Evolutionary conservation across 2,888 invertebrate genomes (phyloP).

Genomic region (Ornithoptera alexandrae): DNA sequence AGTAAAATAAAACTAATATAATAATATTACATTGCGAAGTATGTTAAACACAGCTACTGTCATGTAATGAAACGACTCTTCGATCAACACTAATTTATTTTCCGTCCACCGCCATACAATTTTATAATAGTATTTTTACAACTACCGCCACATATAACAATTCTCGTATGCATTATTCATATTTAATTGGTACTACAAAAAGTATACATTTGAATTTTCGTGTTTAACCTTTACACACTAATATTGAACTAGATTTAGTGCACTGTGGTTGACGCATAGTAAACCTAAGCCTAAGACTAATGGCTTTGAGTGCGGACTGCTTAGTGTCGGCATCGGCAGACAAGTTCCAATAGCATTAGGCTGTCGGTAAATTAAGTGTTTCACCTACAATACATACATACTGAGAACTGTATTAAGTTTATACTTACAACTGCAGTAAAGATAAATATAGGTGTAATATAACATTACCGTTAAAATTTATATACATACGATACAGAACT

Average conservation of each 20-base stretch:
- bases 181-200: too few relatives aligned
- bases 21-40: too few relatives aligned
- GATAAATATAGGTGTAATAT: conserved; percentile 9
- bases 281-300: conserved; percentile 1
- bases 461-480: conserved; percentile 3
- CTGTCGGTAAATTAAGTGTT: not conserved
- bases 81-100: too few relatives aligned
- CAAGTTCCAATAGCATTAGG: not conserved
- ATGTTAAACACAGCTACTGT: too few relatives aligned
- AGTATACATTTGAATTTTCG: too few relatives aligned
- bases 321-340: conserved; percentile 1
- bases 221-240: not conserved
- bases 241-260: not conserved
- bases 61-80: too few relatives aligned
- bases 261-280: not conserved
- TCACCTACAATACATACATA: too few relatives aligned
- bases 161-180: too few relatives aligned
- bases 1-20: too few relatives aligned
- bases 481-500: not conserved
- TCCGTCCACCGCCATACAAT: too few relatives aligned
- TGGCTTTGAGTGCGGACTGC: not conserved
- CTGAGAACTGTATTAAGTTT: not conserved
- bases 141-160: too few relatives aligned
- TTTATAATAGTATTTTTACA: too few relatives aligned
- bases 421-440: not conserved